Evolutionary conservation across 2,888 invertebrate genomes (phyloP).

Genomic region (Ditylenchus weischeri): DNA sequence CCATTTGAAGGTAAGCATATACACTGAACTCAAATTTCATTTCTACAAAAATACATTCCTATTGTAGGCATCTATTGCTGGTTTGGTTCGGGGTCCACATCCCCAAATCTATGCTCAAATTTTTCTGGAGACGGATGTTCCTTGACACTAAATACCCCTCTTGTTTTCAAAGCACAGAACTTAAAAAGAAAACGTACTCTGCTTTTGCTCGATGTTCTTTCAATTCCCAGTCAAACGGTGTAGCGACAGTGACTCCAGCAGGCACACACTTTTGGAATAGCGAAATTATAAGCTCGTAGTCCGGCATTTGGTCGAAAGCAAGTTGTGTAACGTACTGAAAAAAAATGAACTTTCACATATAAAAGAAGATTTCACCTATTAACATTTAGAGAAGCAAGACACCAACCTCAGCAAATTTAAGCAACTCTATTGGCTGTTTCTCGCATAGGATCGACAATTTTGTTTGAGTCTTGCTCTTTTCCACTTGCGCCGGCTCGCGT

Average conservation of each 20-base stretch:
- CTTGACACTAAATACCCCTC: too few relatives aligned
- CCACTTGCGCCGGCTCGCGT: slow-evolving; percentile 20
- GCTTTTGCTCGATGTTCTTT: too few relatives aligned
- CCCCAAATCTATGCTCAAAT: too few relatives aligned
- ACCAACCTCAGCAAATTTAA: slow-evolving; percentile 23
- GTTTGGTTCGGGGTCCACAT: too few relatives aligned
- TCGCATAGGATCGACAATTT: slow-evolving; percentile 17
- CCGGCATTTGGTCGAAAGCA: slow-evolving; percentile 22
- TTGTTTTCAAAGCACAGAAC: too few relatives aligned
- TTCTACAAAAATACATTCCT: too few relatives aligned
- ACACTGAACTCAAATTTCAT: too few relatives aligned
- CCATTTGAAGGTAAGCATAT: too few relatives aligned
- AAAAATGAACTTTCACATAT: not conserved
- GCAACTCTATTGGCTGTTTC: slow-evolving; percentile 20
- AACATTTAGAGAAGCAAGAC: not conserved
- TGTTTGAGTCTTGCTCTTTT: slow-evolving; percentile 17
- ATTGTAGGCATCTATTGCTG: too few relatives aligned
- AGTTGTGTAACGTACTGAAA: slow-evolving; percentile 11
- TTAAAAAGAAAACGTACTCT: too few relatives aligned
- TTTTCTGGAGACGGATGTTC: too few relatives aligned
- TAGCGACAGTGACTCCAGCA: slow-evolving; percentile 4
- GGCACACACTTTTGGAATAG: slow-evolving; percentile 13
- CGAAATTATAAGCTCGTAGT: slow-evolving; percentile 20
- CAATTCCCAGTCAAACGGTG: slow-evolving; percentile 28
- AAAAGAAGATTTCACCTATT: not conserved